Evolutionary conservation across 2,113 vertebrate genomes (phyloP), one percentile per base, ranked within the genome.

Genomic region (Bostrychus sinensis): DNA sequence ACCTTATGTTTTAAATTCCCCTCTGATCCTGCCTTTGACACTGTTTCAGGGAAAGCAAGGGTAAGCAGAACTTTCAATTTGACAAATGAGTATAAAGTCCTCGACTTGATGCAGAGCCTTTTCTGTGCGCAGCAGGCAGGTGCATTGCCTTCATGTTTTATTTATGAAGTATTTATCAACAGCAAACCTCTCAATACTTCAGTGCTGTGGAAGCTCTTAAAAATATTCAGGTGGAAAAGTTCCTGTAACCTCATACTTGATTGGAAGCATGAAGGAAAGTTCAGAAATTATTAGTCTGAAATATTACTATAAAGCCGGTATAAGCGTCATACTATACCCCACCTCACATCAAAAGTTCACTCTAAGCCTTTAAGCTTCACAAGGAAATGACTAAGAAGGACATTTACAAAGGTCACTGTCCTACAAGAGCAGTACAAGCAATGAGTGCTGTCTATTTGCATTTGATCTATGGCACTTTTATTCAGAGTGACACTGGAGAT

Each of bases 91-190:
- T 39, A 7, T 23, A 30, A 46, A 55, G 74, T 65, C 61, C 43
- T 70, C 2, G 46, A 66, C 58, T 62, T 78, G 67, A 68, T 59
- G 53, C 39, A 50, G 37, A 37, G 50, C 61, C 43, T 56, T 62
- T 69, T 72, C 61, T 70, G 59, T 63, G 62, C 56, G 68, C 77
- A 69, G 60, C 17, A 70, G 61, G 77, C 60, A 75, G 65, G 53
- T 69, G 43, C 70, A 57, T 67, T 54, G 53, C 65, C 71, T 72
- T 84, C 77, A 86, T 85, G 78, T 86, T 84, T 86, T 85, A 84
- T 85, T 64, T 70, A 87, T 82, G 43, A 41, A 10, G 19, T 82
- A 75, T 88, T 77, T 82, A 84, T 81, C 72, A 78, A 54, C 51
- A 56, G n/a, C 45, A 32, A 14, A 43, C 25, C 28, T 38, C 62